These are phyloP conservation scores for Ptychadena robeensis DNA, from an alignment of 2,797 vertebrate genomes.

Conservation along the genomic window DNA sequence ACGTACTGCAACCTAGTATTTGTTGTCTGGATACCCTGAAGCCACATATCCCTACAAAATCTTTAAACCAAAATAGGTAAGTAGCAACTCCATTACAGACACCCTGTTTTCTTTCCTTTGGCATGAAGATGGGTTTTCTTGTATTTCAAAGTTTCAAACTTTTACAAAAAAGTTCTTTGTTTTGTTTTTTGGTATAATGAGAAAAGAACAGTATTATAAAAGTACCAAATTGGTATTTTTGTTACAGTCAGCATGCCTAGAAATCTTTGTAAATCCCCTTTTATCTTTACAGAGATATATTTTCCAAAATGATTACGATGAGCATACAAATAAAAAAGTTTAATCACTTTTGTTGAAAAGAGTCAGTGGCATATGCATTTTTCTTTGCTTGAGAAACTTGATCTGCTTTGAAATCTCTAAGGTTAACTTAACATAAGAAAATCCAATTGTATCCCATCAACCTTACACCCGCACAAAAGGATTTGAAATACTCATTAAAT, in stretches of 20 bases:
- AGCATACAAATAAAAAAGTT: not conserved
- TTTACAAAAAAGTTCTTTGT: not conserved
- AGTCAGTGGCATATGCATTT: not conserved
- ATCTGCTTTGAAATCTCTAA: constrained; percentile 21
- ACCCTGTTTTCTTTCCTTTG: no score
- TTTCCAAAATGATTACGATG: not conserved
- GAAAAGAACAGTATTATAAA: not conserved
- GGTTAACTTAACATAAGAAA: constrained; percentile 50
- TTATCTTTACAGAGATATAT: not conserved
- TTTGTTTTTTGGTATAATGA: not conserved
- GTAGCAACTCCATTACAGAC: no score
- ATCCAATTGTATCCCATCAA: constrained; percentile 50
- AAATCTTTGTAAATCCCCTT: not conserved
- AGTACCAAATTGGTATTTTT: not conserved
- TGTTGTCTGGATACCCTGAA: not conserved
- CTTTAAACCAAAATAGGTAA: no score
- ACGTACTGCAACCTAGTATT: not conserved
- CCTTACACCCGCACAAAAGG: constrained; percentile 33
- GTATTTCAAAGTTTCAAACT: not conserved
- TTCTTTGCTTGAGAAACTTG: constrained; percentile 13
- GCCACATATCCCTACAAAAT: no score
- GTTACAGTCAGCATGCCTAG: not conserved
- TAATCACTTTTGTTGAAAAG: not conserved
- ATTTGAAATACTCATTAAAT: constrained; percentile 58
- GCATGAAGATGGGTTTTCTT: no score